Evolutionary conservation across 2,888 invertebrate species (phyloP), one percentile per base, ranked within the genome.

Genomic region (Mycogona germanica): DNA sequence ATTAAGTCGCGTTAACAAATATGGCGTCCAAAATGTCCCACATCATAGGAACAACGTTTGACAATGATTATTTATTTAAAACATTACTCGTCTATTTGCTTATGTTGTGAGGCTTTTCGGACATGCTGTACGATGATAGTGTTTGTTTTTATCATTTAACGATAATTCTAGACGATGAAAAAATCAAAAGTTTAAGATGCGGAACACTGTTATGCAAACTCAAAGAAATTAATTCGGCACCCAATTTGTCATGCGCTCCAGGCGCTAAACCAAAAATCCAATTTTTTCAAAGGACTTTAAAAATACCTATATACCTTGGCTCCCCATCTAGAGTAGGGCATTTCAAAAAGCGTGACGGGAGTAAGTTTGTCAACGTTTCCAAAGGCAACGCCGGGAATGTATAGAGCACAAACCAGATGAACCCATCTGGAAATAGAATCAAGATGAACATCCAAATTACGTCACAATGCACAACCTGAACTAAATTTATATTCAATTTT

Each of bases 291-390:
- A 38, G 14, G 41, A 23, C 19, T n/a, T 14, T 3, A 29, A 30
- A 55, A 45, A 9, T n/a, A n/a, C 9, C 3, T 28, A 51, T 54
- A 58, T 60, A 71, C 72, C 65, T 91, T 88, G 7, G 88, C 84
- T 35, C 97, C 97, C 91, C 95, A 98, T 63, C 87, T 86, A 51
- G 83, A 85, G 69, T 95, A 93, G n/a, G 88, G 87, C 87, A 97
- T 91, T 73, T 96, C 95, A 70, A 95, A 95, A 56, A 97, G 73
- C 0, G 95, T 95, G 19, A 96, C 72, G 44, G 87, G 89, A 0
- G 87, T 86, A 26, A 96, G 74, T 61, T 85, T 83, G 67, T 92
- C 91, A 56, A 82, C 81, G 41, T 97, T 95, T 46, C 91, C 92
- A 72, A 97, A 96, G 19, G 93, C 92, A 29, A 97, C 92, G 14